Evolutionary conservation across 2,797 vertebrate species (phyloP), one percentile per base, ranked within the genome.

Genomic region (Danio aesculapii): DNA sequence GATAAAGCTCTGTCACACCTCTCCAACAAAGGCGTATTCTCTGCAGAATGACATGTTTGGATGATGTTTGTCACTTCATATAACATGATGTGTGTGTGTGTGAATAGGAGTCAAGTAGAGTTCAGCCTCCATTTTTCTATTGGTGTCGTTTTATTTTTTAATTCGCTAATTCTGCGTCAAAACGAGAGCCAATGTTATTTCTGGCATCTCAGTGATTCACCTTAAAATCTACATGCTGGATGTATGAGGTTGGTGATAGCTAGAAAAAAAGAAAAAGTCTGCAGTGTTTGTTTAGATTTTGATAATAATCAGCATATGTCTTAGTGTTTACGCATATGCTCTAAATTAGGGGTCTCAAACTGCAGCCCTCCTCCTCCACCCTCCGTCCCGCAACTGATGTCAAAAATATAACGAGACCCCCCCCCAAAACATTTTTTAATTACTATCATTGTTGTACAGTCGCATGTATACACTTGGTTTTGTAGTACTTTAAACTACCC

Each of bases 31-130:
- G 62, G 47, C 19, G 16, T 58, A 64, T 81, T 80, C 58, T 84
- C 50, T 66, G 5, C 52, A 52, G 17, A 76, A 72, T 72, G 55
- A 74, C 50, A 55, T 64, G 49, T 46, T 73, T 66, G 57, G 73
- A 76, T 76, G 50, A 66, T 75, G 79, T 76, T 59, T 77, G 57
- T 75, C 63, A 72, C n/a, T 84, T 77, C 12, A 53, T 72, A 19
- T 80, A 84, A 77, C 14, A 63, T 67, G 47, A 77, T 43, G 57
- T 44, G 59, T 62, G 57, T 44, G 30, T 66, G 63, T 16, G 30
- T 50, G 47, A 39, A 79, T 19, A 63, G 50, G 70, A 78, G 64
- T 71, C 47, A 66, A 58, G 44, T 39, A 67, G 61, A 72, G 79
- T 30, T 52, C 43, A 55, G 66, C 43, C 21, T 30, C 43, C 61